Evolutionary conservation across 2,888 invertebrate genomes (phyloP).

Genomic region (Choristoneura rosaceana): DNA sequence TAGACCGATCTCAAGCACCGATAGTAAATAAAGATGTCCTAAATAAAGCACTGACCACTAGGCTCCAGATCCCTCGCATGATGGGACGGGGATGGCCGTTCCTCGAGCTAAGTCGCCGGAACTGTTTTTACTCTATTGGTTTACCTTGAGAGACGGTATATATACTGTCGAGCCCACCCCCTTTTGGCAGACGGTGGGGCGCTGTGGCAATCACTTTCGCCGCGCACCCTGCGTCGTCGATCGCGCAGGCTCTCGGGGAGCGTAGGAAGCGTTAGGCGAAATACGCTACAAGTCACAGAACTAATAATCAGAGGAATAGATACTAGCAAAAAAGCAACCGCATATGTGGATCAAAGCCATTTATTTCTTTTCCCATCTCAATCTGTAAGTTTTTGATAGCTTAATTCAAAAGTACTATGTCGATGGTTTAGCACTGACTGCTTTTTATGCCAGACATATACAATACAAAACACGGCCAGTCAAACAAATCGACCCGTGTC

Average conservation of each 20-base stretch:
- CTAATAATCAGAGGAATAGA: no score
- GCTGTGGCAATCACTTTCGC: conserved; percentile 68
- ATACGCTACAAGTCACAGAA: neutral
- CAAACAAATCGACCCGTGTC: no score
- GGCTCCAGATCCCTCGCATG: conserved; percentile 87
- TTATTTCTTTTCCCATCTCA: no score
- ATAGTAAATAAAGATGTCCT: conserved; percentile 32
- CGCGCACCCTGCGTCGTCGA: conserved; percentile 53
- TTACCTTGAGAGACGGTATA: conserved; percentile 66
- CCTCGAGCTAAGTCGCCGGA: conserved; percentile 71
- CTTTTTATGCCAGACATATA: no score
- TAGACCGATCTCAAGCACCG: conserved; percentile 1
- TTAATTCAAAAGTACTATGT: no score
- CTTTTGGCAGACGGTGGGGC: conserved; percentile 57
- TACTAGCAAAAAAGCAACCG: no score
- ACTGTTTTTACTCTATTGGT: conserved; percentile 75
- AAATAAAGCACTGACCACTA: conserved; percentile 83
- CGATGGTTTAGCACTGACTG: no score
- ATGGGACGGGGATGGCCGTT: conserved; percentile 75
- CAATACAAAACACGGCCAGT: no score
- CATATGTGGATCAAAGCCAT: no score
- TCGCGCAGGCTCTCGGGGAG: conserved; percentile 41
- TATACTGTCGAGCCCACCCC: conserved; percentile 73
- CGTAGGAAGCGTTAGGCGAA: conserved; percentile 40
- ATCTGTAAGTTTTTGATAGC: no score